These are phyloP conservation scores for Apteryx mantelli DNA, from an alignment of 2,113 vertebrate genomes.

Conservation along the genomic window DNA sequence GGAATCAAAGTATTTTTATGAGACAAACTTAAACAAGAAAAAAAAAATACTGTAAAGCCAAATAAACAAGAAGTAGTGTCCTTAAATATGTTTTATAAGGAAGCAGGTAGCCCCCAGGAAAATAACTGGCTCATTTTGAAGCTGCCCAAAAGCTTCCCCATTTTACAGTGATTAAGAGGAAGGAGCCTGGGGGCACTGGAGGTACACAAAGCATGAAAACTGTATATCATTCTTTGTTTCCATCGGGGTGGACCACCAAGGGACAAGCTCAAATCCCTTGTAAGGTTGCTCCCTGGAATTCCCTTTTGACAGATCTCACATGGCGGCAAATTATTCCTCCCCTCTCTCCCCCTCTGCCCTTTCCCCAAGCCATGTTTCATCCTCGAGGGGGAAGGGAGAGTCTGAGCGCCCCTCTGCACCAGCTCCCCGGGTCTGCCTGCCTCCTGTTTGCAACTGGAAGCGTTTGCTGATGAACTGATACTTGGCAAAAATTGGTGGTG, in stretches of 20 bases:
- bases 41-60: neutral
- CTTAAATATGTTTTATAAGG: neutral
- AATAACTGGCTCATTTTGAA: neutral
- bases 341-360: neutral
- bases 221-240: conserved; percentile 46
- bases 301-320: conserved; percentile 32
- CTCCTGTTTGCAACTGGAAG: conserved; percentile 38
- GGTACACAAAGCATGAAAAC: conserved; percentile 4
- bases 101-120: neutral
- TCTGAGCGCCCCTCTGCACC: conserved; percentile 43
- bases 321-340: conserved; percentile 55
- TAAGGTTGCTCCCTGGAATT: conserved; percentile 56
- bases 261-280: conserved; percentile 52
- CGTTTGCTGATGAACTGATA: conserved; percentile 73
- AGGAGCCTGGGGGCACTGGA: neutral
- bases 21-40: neutral
- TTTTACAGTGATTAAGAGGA: conserved; percentile 35
- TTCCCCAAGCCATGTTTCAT: conserved; percentile 15
- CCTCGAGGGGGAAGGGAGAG: conserved; percentile 21
- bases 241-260: conserved; percentile 3
- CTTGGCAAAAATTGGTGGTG: conserved; percentile 69
- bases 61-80: neutral
- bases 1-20: neutral
- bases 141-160: neutral
- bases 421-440: neutral